Base-by-base conservation (phyloP, 2,113 vertebrate genomes). In the Coracopsis vasa region DNA sequence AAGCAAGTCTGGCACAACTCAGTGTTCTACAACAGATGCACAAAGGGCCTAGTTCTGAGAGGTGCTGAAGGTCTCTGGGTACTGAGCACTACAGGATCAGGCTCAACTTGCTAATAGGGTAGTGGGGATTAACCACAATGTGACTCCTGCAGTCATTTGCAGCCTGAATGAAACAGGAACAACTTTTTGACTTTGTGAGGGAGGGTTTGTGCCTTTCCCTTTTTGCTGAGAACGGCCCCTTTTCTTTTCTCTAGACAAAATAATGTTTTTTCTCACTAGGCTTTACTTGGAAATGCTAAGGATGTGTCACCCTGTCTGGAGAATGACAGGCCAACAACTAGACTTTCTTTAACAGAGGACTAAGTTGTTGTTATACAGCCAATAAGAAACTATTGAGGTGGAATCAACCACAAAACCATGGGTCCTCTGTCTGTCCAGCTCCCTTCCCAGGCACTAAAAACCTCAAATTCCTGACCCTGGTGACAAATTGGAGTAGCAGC, bases 121-220 rank as follows among this genome's bases (percentile, higher is more conserved):
- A 58, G 35, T 33, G 48, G 42, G 83, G 65, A 96, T 94, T 94
- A 96, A 54, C 92, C 89, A 91, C 95, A 92, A 4, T 72, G 92
- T 81, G 89, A 95, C 89, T 96, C 51, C 53, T 94, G 91, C 90
- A 65, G 82, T 91, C 73, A 14, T 86, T 27, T 89, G 85, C 16
- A 69, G 79, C 51, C 86, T 95, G 94, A 96, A 96, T 83, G 82
- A 39, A 94, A 82, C 94, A 95, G 95, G 92, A 95, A 96, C 96
- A 93, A 29, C 83, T 35, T 73, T 64, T 72, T 96, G 92, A 96
- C 92, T 95, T 90, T 73, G 54, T 81, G 90, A 75, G 85, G 87
- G 28, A 88, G 61, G 31, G 64, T 84, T 81, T 80, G 58, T 90
- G 90, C 86, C 90, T 92, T 89, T 88, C 50, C 90, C 58, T 91